These are phyloP conservation scores for Neolamprologus devosi DNA, from an alignment of 2,113 vertebrate genomes.

Conservation along the genomic window DNA sequence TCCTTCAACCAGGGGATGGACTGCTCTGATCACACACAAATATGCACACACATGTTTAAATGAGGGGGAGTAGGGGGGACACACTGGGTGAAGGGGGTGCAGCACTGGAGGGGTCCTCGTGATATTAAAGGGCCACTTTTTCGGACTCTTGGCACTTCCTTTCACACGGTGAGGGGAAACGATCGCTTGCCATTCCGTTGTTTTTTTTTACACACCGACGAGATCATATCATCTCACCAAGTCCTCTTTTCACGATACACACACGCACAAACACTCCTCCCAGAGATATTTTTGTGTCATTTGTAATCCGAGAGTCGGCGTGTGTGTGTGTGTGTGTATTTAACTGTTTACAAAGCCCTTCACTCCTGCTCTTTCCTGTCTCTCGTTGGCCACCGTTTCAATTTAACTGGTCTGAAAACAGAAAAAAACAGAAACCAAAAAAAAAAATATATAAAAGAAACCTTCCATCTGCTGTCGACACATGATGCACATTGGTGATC, in stretches of 20 bases:
- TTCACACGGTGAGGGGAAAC: not conserved
- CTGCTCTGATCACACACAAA: constrained; percentile 54
- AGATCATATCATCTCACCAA: not conserved
- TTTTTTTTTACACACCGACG: not conserved
- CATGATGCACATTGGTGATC: not conserved
- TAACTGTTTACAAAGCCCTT: constrained; percentile 44
- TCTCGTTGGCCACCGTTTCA: constrained; percentile 4
- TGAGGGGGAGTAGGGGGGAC: not conserved
- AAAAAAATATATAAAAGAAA: rapidly evolving
- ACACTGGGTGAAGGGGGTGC: not conserved
- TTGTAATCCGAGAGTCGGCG: constrained; percentile 62
- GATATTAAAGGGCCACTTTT: not conserved
- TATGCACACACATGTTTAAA: constrained; percentile 1
- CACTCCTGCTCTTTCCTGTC: not conserved
- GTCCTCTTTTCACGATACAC: not conserved
- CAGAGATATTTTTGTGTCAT: constrained; percentile 76
- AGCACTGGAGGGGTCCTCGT: not conserved
- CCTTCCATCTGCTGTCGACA: not conserved
- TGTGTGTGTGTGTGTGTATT: constrained; percentile 43
- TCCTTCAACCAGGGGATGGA: constrained; percentile 73
- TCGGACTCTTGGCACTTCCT: constrained; percentile 36
- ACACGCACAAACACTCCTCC: constrained; percentile 59
- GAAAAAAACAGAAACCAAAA: not conserved
- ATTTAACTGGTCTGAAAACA: not conserved
- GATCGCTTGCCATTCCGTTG: not conserved